phyloP scores from a whole-genome alignment of 2,113 vertebrate species.

The Malurus alboscapulatus region DNA sequence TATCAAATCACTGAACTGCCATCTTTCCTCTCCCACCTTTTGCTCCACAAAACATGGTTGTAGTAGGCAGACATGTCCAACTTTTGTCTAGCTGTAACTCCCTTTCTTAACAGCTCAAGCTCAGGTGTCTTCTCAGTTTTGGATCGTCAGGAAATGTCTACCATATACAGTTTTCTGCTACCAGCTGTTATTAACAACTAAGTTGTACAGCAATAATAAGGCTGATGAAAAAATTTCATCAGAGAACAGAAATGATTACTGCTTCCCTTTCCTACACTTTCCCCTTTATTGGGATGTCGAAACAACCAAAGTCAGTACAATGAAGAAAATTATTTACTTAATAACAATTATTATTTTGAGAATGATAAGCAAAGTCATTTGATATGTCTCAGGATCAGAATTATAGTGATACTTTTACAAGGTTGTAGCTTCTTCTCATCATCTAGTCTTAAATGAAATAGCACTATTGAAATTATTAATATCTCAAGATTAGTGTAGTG shows the following conservation, averaged over 20 bases:
- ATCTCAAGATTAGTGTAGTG: background rate
- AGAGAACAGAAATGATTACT: background rate
- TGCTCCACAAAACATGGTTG: background rate
- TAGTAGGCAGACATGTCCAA: background rate
- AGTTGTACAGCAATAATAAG: background rate
- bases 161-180: background rate
- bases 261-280: background rate
- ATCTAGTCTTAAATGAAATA: background rate
- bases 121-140: background rate
- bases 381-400: background rate
- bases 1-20: conserved; percentile 9
- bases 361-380: background rate
- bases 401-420: background rate
- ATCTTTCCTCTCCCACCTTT: conserved; percentile 5
- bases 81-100: background rate
- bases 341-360: background rate
- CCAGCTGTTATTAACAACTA: background rate
- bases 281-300: background rate
- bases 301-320: background rate
- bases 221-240: background rate
- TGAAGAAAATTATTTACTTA: background rate
- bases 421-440: background rate
- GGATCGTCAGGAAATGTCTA: background rate
- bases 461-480: background rate
- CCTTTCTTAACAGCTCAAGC: background rate